Evolutionary conservation across 2,888 invertebrate species (phyloP).

Genomic region (Stenolophus ochropezus): DNA sequence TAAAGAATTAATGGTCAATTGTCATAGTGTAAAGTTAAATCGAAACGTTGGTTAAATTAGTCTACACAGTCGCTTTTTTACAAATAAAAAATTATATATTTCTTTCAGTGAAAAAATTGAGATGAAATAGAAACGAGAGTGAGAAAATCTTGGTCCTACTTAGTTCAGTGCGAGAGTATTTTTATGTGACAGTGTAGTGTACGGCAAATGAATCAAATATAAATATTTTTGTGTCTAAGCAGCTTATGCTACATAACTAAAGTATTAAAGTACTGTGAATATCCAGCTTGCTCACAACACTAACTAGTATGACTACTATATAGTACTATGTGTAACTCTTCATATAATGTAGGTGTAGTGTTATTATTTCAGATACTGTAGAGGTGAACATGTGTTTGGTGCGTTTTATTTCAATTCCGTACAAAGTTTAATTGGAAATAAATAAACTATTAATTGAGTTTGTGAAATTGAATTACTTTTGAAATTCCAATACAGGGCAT

Average conservation of each 20-base stretch:
- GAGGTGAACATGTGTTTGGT: conserved; percentile 22
- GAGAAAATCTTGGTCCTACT: not conserved
- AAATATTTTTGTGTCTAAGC: conserved; percentile 58
- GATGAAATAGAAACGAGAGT: not conserved
- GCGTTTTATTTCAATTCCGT: conserved; percentile 6
- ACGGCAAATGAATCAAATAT: conserved; percentile 55
- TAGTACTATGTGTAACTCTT: conserved; percentile 51
- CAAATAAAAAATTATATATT: no score
- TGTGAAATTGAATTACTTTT: not conserved
- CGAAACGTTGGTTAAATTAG: no score
- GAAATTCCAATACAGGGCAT: not conserved
- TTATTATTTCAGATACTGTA: conserved; percentile 49
- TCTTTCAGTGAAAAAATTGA: no score
- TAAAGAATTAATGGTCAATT: no score
- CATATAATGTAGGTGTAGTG: conserved; percentile 50
- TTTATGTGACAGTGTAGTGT: conserved; percentile 52
- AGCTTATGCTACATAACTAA: conserved; percentile 55
- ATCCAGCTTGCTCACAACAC: conserved; percentile 55
- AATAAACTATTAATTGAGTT: conserved; percentile 22
- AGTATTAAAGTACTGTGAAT: conserved; percentile 58
- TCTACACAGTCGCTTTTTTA: no score
- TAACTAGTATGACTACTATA: conserved; percentile 47
- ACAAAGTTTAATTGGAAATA: conserved; percentile 8
- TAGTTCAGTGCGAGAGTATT: conserved; percentile 45
- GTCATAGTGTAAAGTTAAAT: no score